Percentiles rank a stretch among this genome's conserved stretches.
These are phyloP conservation scores for Pitangus sulphuratus DNA, from an alignment of 2,797 vertebrate species.

Conservation along the genomic window DNA sequence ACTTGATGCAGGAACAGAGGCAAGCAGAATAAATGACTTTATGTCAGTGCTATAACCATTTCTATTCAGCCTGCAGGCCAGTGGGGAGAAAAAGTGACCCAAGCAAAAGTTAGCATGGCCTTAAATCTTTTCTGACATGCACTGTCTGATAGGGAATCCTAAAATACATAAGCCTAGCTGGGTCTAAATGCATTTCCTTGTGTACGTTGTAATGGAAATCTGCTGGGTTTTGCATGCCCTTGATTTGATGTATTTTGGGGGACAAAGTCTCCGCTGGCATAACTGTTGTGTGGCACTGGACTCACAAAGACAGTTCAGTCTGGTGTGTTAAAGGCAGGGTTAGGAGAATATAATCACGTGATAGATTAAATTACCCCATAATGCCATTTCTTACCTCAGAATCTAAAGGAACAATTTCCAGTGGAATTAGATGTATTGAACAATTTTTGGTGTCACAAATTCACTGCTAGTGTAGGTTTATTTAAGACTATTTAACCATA, in stretches of 20 bases:
- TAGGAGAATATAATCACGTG: background rate
- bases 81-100: conserved; percentile 11
- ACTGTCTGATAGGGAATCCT: background rate
- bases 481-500: background rate
- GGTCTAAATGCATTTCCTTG: background rate
- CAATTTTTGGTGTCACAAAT: conserved; percentile 1
- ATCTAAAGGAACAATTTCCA: background rate
- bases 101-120: background rate
- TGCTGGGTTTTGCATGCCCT: background rate
- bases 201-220: background rate
- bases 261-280: background rate
- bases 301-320: background rate
- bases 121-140: background rate
- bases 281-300: background rate
- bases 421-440: background rate
- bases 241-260: background rate
- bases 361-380: background rate
- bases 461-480: background rate
- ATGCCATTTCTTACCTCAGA: background rate
- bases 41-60: background rate
- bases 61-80: background rate
- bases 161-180: background rate
- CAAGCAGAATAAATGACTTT: conserved; percentile 19
- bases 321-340: background rate
- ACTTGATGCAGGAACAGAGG: background rate